Conservation (phyloP, 2,888 invertebrate genomes). For the Gnatocerus cornutus region DNA sequence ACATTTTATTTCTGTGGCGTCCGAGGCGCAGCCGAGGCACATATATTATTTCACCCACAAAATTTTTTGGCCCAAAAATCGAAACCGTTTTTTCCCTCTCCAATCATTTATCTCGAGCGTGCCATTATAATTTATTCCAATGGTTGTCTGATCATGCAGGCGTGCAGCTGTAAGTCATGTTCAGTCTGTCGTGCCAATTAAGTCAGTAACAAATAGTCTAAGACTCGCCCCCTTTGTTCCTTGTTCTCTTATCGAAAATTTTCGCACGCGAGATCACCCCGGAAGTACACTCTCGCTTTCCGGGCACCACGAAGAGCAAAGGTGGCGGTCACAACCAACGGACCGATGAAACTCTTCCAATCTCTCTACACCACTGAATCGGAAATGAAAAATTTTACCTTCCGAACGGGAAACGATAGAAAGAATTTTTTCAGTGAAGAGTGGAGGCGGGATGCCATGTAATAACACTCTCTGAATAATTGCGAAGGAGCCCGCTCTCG, state of each 20-base stretch:
- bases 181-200: slow-evolving; percentile 61
- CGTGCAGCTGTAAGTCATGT: slow-evolving; percentile 60
- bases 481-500: slow-evolving; percentile 21
- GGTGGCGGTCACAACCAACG: slow-evolving; percentile 3
- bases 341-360: not conserved
- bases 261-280: slow-evolving; percentile 23
- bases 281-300: slow-evolving; percentile 27
- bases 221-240: slow-evolving; percentile 27
- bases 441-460: slow-evolving; percentile 11
- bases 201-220: slow-evolving; percentile 59
- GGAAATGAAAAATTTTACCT: slow-evolving; percentile 7
- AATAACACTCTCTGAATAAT: slow-evolving; percentile 33
- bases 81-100: not conserved
- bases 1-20: no score
- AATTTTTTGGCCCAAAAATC: not conserved
- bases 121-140: slow-evolving; percentile 59
- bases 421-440: not conserved
- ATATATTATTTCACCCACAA: no score
- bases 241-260: slow-evolving; percentile 16
- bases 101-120: slow-evolving; percentile 50
- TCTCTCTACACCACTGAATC: slow-evolving; percentile 2
- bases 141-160: slow-evolving; percentile 58
- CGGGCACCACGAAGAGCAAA: slow-evolving; percentile 23
- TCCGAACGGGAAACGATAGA: slow-evolving; percentile 13
- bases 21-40: no score